phyloP scores from a whole-genome alignment of 2,797 vertebrate species.

The Peromyscus melanophrys region DNA sequence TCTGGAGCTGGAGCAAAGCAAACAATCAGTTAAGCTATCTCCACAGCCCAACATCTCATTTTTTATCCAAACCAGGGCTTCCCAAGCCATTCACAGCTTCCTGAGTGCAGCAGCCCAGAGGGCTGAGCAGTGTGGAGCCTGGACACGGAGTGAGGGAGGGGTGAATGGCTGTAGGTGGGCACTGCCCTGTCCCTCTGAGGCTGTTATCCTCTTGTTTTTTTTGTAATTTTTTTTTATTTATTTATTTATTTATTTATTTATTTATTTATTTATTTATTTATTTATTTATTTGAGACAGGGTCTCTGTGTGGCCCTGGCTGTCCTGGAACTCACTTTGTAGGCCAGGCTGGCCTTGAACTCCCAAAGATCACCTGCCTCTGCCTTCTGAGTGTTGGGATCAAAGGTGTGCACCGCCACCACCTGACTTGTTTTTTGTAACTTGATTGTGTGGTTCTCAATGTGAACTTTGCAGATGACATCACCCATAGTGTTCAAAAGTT shows the following conservation, averaged over 20 bases:
- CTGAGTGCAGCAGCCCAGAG: background rate
- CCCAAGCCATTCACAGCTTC: fast-evolving
- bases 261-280: too few relatives aligned
- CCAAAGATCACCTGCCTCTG: background rate
- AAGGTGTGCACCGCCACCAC: background rate
- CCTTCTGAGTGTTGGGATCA: background rate
- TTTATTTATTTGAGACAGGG: background rate
- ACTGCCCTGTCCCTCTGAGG: background rate
- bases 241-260: background rate
- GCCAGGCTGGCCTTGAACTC: background rate
- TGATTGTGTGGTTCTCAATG: background rate
- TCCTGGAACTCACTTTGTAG: background rate
- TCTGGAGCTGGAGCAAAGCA: background rate
- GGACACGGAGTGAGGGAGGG: fast-evolving
- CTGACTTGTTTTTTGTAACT: background rate
- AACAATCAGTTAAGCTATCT: background rate
- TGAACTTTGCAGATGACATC: background rate
- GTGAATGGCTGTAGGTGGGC: background rate
- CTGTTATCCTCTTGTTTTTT: background rate
- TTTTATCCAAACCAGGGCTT: background rate
- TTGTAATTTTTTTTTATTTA: background rate
- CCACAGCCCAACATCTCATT: background rate
- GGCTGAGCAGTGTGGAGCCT: background rate
- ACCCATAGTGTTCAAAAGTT: background rate
- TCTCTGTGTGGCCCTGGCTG: background rate